Conservation (phyloP, 2,797 vertebrate genomes). For the Hydrophis major region DNA sequence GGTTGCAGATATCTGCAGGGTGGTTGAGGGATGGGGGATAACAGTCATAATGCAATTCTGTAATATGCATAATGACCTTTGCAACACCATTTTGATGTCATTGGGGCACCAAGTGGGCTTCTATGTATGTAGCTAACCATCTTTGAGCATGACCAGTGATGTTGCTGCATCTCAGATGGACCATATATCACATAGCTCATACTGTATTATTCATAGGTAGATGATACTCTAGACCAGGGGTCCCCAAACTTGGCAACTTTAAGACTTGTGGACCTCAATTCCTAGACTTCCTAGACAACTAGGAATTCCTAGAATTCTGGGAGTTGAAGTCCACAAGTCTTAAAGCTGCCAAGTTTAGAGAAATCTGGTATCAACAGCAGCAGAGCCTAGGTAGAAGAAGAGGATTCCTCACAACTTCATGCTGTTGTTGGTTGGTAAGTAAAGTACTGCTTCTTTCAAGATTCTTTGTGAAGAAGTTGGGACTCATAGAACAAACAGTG, state of each 20-base stretch:
- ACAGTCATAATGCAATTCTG: neutral
- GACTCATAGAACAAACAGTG: neutral
- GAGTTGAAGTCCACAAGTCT: too few species aligned
- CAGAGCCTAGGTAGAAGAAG: neutral
- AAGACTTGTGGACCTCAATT: too few species aligned
- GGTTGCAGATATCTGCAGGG: neutral
- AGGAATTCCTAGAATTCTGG: too few species aligned
- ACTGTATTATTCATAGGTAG: neutral
- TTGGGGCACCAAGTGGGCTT: neutral
- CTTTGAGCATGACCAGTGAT: neutral
- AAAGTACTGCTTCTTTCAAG: neutral
- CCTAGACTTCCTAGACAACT: too few species aligned
- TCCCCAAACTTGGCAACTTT: too few species aligned
- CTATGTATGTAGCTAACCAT: neutral
- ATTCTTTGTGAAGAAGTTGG: neutral
- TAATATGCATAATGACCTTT: neutral
- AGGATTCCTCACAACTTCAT: neutral
- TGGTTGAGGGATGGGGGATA: neutral
- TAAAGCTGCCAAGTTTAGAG: too few species aligned
- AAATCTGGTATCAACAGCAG: neutral
- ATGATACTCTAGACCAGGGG: neutral
- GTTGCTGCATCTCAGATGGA: neutral
- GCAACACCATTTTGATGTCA: neutral
- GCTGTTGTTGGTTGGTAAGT: neutral
- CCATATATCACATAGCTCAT: neutral